Conservation (phyloP, 2,113 vertebrate genomes). For the Tupaia chinensis region DNA sequence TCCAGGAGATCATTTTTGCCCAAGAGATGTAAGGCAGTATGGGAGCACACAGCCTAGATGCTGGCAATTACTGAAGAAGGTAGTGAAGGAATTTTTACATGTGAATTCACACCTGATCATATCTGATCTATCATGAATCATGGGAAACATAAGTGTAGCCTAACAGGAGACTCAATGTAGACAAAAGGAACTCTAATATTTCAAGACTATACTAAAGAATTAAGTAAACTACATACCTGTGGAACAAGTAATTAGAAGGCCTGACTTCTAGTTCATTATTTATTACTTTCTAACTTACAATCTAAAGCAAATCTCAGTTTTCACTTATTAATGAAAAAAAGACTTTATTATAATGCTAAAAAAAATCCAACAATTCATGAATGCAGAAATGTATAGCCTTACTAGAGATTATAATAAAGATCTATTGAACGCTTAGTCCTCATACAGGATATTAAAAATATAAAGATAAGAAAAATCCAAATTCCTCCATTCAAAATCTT, state of each 20-base stretch:
- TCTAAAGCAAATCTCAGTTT: background rate
- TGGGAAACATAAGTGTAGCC: background rate
- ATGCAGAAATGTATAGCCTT: background rate
- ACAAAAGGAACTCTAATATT: background rate
- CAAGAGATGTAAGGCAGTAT: background rate
- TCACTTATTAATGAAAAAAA: background rate
- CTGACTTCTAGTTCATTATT: background rate
- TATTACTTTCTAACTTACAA: background rate
- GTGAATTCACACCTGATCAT: background rate
- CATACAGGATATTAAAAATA: background rate
- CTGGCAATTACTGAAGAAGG: background rate
- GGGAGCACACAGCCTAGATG: conserved; percentile 7
- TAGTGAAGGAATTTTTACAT: conserved; percentile 52
- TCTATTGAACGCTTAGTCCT: background rate
- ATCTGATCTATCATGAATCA: background rate
- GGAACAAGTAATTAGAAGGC: background rate
- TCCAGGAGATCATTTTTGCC: background rate
- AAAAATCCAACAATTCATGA: background rate
- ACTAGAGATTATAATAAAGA: background rate
- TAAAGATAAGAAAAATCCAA: background rate
- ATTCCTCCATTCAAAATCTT: background rate
- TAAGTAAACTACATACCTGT: background rate
- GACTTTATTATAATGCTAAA: background rate
- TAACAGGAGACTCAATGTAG: background rate
- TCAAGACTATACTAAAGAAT: background rate